These are phyloP conservation scores for Apeira syringaria DNA, from an alignment of 2,888 invertebrate genomes.

Conservation along the genomic window DNA sequence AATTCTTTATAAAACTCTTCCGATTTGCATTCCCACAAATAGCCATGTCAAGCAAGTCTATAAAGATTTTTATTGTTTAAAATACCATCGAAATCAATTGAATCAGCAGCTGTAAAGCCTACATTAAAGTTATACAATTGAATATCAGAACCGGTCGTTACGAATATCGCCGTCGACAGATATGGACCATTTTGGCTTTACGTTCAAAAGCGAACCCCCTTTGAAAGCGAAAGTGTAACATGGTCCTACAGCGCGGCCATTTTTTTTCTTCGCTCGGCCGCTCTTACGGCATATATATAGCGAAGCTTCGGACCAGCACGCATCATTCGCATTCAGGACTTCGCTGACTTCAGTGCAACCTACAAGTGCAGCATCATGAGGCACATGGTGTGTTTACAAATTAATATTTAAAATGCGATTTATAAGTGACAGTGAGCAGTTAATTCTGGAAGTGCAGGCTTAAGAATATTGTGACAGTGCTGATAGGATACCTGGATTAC, in stretches of 20 bases:
- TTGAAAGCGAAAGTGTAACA: constrained; percentile 81
- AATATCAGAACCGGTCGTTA: constrained; percentile 44
- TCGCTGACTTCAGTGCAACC: constrained; percentile 82
- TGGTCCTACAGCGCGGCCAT: constrained; percentile 73
- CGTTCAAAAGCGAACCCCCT: constrained; percentile 60
- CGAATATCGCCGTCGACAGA: constrained; percentile 46
- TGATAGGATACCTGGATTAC: constrained; percentile 29
- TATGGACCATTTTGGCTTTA: constrained; percentile 67
- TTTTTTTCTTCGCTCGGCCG: constrained; percentile 78
- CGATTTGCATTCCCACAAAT: constrained; percentile 1
- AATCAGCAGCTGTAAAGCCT: constrained; percentile 31
- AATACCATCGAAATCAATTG: constrained; percentile 21
- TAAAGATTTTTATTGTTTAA: constrained; percentile 5
- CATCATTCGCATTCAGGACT: constrained; percentile 84
- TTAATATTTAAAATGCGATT: constrained; percentile 31
- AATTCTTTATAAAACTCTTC: constrained; percentile 5
- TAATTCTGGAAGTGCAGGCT: constrained; percentile 40
- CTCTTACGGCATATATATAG: constrained; percentile 79
- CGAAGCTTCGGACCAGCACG: constrained; percentile 65
- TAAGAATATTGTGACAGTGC: constrained; percentile 11
- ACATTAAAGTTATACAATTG: constrained; percentile 40
- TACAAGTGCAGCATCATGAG: constrained; percentile 80
- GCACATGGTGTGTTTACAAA: constrained; percentile 75
- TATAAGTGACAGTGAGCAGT: constrained; percentile 53
- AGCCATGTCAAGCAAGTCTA: constrained; percentile 16